Evolutionary conservation across 1,140 invertebrate genomes (phyloP).

Genomic region (Leucophenga varia): DNA sequence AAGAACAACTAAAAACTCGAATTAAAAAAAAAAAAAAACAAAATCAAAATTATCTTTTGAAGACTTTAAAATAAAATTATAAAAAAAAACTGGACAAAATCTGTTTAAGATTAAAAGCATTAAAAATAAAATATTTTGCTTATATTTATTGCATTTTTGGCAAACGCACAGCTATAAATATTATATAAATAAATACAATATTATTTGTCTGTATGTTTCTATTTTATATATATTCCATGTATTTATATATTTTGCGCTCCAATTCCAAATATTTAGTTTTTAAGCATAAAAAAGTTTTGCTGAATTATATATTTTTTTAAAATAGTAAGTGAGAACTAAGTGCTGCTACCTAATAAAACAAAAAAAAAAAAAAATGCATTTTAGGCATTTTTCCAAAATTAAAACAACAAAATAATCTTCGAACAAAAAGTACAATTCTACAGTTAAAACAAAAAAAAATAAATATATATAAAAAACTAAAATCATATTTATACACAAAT

Average conservation of each 20-base stretch:
- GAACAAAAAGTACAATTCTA: too few species aligned
- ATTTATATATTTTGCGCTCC: constrained; percentile 35
- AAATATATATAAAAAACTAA: too few species aligned
- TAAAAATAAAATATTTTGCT: constrained; percentile 16
- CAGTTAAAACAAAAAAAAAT: too few species aligned
- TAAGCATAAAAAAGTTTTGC: constrained; percentile 29
- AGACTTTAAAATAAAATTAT: constrained; percentile 20
- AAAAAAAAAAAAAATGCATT: constrained; percentile 29
- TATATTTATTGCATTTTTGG: constrained; percentile 30
- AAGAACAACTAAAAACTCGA: constrained; percentile 10
- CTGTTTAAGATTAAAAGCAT: not conserved
- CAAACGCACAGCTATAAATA: too few species aligned
- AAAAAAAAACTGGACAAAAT: constrained; percentile 1
- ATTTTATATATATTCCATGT: constrained; percentile 17
- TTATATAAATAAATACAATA: constrained; percentile 19
- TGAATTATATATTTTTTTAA: constrained; percentile 27
- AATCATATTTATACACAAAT: too few species aligned
- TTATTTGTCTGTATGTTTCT: constrained; percentile 26
- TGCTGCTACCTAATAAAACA: too few species aligned
- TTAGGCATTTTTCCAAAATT: constrained; percentile 23
- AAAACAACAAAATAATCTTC: too few species aligned
- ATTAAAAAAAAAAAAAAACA: constrained; percentile 17
- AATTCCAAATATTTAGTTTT: constrained; percentile 49
- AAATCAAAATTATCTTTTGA: constrained; percentile 29
- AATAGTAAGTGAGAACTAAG: too few species aligned